Evolutionary conservation across 1,140 invertebrate genomes (phyloP).

Genomic region (Babylonia areolata): DNA sequence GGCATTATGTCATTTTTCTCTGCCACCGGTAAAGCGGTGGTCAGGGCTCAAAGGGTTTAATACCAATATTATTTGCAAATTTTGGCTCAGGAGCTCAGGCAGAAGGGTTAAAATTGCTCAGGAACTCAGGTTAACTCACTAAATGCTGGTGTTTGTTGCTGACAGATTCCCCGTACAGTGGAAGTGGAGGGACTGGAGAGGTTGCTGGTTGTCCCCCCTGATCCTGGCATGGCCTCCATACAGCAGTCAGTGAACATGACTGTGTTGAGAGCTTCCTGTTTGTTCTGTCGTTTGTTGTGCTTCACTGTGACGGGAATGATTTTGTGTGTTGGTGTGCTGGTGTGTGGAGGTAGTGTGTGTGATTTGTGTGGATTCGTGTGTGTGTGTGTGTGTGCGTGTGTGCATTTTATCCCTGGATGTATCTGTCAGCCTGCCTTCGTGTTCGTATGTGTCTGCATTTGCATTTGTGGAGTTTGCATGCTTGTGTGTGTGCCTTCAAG

Average conservation of each 20-base stretch:
- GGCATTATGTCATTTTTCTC: too few species aligned
- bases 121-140: too few species aligned
- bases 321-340: neutral
- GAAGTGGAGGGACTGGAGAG: slow-evolving; percentile 25
- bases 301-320: too few species aligned
- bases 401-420: too few species aligned
- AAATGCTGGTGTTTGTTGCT: slow-evolving; percentile 19
- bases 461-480: neutral
- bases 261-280: too few species aligned
- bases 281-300: too few species aligned
- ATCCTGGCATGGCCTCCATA: slow-evolving; percentile 1
- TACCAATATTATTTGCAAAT: too few species aligned
- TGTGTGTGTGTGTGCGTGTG: neutral
- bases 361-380: too few species aligned
- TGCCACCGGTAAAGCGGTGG: too few species aligned
- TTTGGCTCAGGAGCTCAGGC: too few species aligned
- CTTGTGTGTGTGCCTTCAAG: neutral
- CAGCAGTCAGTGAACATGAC: slow-evolving; percentile 13
- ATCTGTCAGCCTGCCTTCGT: neutral
- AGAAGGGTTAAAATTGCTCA: too few species aligned
- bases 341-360: neutral
- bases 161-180: neutral
- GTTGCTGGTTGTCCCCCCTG: slow-evolving; percentile 21
- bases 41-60: too few species aligned
- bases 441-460: neutral